A percentile compares a stretch with the other conserved stretches of the same genome.
Conservation (phyloP, 2,888 invertebrate species). For the Cryptophagus acutangulus region DNA sequence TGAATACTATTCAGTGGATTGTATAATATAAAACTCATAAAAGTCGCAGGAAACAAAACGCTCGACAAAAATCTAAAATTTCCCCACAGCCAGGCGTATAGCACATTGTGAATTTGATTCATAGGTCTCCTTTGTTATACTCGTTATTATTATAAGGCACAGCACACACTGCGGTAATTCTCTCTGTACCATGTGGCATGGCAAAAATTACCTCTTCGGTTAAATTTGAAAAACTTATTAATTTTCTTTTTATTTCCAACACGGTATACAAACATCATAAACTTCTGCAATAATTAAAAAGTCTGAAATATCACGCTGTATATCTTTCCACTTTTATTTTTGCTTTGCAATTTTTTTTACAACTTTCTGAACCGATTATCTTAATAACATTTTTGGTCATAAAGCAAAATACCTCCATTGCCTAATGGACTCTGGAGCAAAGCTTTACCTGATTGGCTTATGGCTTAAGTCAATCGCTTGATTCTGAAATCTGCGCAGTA, state of each 20-base stretch:
- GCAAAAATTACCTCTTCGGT: constrained; percentile 3
- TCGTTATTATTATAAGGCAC: constrained; percentile 28
- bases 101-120: constrained; percentile 31
- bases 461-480: too few relatives aligned
- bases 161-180: constrained; percentile 17
- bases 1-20: constrained; percentile 25
- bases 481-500: too few relatives aligned
- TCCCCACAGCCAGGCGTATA: constrained; percentile 27
- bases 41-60: constrained; percentile 31
- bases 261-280: too few relatives aligned
- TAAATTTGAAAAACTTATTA: constrained; percentile 5
- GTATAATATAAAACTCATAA: constrained; percentile 27
- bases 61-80: constrained; percentile 30
- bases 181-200: constrained; percentile 18
- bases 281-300: too few relatives aligned
- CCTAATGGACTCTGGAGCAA: too few relatives aligned
- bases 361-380: too few relatives aligned
- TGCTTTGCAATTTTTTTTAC: too few relatives aligned
- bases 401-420: too few relatives aligned
- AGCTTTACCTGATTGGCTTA: too few relatives aligned
- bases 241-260: constrained; percentile 6
- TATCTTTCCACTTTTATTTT: too few relatives aligned
- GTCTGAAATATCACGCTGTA: too few relatives aligned
- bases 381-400: too few relatives aligned
- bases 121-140: constrained; percentile 29